These are phyloP conservation scores for Hydrolagus colliei DNA, from an alignment of 2,797 vertebrate species.

Conservation along the genomic window DNA sequence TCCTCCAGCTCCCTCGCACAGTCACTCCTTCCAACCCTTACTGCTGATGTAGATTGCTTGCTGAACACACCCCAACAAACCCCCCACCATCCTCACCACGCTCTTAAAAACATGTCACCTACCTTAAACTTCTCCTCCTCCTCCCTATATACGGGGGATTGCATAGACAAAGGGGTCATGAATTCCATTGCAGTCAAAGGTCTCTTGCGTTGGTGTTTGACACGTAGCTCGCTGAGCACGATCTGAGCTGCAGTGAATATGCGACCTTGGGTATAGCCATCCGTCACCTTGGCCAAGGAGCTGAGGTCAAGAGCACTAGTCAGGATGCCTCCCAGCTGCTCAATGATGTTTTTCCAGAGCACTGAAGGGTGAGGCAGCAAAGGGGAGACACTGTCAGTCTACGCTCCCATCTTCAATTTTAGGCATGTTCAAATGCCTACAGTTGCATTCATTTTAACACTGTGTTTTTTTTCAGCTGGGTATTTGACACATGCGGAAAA, in stretches of 20 bases:
- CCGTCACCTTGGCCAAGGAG: constrained; percentile 65
- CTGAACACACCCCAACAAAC: neutral
- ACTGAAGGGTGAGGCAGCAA: constrained; percentile 44
- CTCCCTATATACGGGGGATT: constrained; percentile 64
- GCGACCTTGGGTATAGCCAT: constrained; percentile 69
- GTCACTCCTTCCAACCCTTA: too few species aligned
- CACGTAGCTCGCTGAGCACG: constrained; percentile 55
- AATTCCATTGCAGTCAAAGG: constrained; percentile 61
- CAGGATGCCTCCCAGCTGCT: constrained; percentile 44
- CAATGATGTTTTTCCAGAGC: constrained; percentile 64
- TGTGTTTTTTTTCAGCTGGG: too few species aligned
- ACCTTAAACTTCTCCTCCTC: constrained; percentile 73
- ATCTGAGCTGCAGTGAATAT: constrained; percentile 46
- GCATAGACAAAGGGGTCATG: constrained; percentile 49
- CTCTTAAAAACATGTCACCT: constrained; percentile 9
- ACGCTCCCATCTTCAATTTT: too few species aligned
- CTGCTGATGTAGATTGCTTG: neutral
- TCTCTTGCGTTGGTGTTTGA: constrained; percentile 50
- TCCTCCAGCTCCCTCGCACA: neutral
- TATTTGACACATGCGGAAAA: too few species aligned
- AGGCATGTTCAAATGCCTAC: too few species aligned
- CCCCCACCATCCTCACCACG: neutral
- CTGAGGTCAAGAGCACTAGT: constrained; percentile 53
- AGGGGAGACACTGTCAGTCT: too few species aligned
- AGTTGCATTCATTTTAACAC: too few species aligned